These are phyloP conservation scores for Phalacrocorax pelagicus DNA, from an alignment of 2,113 vertebrate species.

Conservation along the genomic window DNA sequence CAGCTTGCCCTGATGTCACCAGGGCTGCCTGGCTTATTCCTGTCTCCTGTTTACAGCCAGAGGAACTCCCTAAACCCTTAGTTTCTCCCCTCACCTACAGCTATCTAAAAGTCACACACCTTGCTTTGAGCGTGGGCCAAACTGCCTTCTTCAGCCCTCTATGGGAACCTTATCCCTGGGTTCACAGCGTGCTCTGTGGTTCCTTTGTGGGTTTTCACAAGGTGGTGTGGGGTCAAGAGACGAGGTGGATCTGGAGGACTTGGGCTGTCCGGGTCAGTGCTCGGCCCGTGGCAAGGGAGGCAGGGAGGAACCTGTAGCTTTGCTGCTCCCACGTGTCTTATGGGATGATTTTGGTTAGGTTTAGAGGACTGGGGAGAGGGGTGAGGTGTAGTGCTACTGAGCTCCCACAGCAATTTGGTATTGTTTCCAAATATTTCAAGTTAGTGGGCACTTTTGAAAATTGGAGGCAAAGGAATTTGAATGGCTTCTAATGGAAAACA, in stretches of 20 bases:
- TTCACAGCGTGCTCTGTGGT: neutral
- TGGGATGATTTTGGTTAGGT: neutral
- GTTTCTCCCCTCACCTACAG: neutral
- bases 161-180: accelerated
- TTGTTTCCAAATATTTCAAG: neutral
- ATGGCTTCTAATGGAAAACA: slow-evolving; percentile 12
- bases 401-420: neutral
- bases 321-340: accelerated
- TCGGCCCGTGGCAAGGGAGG: accelerated
- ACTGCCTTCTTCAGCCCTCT: neutral
- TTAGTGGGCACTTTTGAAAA: slow-evolving; percentile 11
- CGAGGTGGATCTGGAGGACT: neutral
- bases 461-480: slow-evolving; percentile 8
- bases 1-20: neutral
- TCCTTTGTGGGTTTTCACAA: neutral
- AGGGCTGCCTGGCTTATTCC: neutral
- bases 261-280: neutral
- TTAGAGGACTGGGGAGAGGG: neutral
- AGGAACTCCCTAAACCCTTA: neutral
- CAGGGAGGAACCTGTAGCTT: accelerated
- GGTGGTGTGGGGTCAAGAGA: neutral
- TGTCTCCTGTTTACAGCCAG: neutral
- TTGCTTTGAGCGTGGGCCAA: neutral
- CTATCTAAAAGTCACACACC: accelerated
- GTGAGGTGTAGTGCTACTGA: accelerated